These are phyloP conservation scores for Hemithea aestivaria DNA, from an alignment of 2,888 invertebrate species.

Conservation along the genomic window DNA sequence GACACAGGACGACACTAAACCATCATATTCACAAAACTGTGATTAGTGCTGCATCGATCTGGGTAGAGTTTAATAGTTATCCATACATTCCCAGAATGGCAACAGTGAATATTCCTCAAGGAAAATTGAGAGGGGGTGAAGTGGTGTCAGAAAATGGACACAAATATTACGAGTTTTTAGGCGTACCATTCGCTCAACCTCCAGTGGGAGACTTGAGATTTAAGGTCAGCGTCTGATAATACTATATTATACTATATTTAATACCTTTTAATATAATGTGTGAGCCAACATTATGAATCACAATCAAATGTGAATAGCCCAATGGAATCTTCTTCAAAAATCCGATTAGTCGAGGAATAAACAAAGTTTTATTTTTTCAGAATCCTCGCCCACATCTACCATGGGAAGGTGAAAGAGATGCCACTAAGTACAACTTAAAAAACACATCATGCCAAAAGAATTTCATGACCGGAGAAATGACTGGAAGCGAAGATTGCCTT, in stretches of 20 bases:
- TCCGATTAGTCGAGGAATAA: too few species aligned
- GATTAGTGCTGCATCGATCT: too few species aligned
- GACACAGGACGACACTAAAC: too few species aligned
- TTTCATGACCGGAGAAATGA: conserved; percentile 19
- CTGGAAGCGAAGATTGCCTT: conserved; percentile 58
- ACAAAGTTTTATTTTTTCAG: conserved; percentile 38
- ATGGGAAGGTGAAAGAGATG: conserved; percentile 68
- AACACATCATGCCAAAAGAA: conserved; percentile 39
- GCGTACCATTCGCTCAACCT: conserved; percentile 76
- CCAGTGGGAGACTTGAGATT: conserved; percentile 63
- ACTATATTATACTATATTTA: too few species aligned
- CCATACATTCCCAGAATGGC: conserved; percentile 27
- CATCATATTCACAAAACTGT: too few species aligned
- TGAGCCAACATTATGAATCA: too few species aligned
- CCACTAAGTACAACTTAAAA: conserved; percentile 50
- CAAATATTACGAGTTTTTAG: conserved; percentile 61
- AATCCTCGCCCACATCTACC: conserved; percentile 53
- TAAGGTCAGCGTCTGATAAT: conserved; percentile 33
- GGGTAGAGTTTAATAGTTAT: conserved; percentile 8
- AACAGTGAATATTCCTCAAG: conserved; percentile 48
- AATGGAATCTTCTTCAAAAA: too few species aligned
- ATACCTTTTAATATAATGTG: too few species aligned
- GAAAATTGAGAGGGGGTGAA: conserved; percentile 52
- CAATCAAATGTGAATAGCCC: too few species aligned
- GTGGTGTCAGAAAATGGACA: conserved; percentile 50